Base-by-base conservation (phyloP, 1,140 invertebrate genomes). In the Zaprionus taronus region DNA sequence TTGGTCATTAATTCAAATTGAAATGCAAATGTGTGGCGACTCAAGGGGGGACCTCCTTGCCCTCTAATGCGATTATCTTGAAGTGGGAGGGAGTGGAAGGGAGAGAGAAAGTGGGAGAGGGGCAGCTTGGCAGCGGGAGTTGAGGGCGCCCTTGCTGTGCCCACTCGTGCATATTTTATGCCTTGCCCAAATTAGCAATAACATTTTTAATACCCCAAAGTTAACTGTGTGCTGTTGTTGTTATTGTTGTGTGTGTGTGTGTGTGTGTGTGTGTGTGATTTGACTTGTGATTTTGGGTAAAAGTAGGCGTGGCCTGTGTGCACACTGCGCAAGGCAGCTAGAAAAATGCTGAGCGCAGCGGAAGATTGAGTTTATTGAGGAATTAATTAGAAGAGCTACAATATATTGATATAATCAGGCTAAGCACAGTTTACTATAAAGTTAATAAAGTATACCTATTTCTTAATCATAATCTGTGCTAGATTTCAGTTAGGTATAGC, bases 1-100 rank as follows among this genome's bases (percentile, higher is more conserved):
- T 90, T 84, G 78, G 85, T 90, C 85, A 89, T 89, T 89, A 89
- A 89, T 89, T 85, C 81, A 90, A 89, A 89, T 90, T 90, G 85
- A 90, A 90, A 89, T 89, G 79, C 85, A 89, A 89, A 89, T 89
- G 79, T 79, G 71, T 66, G 34, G 49, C 61, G 61, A 63, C 22
- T 74, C 62, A 26, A 22, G 41, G 15, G 15, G 47, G 4, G 15
- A 5, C 14, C 5, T 22, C 17, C 17, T 20, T 31, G 31, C 26
- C 26, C 5, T 5, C 53, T 5, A 51, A 51, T 56, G n/a, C 26
- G 22, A 15, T 56, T 47, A n/a, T 1, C 38, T n/a, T n/a, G 31
- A 3, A 24, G 62, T 24, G 26, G 22, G 22, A 15, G 26, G 14
- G 1, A 36, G 56, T 4, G 4, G 1, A 3, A 14, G 17, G 6